Percentiles rank a stretch among this genome's conserved stretches.
phyloP scores from a whole-genome alignment of 2,888 invertebrate genomes.

The Octonoba sinensis region DNA sequence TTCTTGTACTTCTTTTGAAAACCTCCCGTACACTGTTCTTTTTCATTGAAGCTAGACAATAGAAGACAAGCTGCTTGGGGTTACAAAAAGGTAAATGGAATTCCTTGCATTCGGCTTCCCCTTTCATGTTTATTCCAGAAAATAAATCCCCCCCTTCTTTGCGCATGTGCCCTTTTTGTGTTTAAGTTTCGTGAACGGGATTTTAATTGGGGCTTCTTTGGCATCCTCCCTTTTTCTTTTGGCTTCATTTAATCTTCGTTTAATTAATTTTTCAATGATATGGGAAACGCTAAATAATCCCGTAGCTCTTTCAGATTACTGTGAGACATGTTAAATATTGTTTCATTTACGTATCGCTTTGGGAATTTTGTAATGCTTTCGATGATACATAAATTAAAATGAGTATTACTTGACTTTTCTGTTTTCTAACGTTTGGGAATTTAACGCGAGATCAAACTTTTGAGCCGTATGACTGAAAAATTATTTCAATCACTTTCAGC shows the following conservation, averaged over 20 bases:
- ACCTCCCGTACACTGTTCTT: slow-evolving; percentile 15
- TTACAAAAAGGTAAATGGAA: slow-evolving; percentile 27
- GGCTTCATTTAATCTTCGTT: slow-evolving; percentile 5
- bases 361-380: no score
- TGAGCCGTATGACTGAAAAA: no score
- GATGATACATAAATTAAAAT: no score
- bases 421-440: no score
- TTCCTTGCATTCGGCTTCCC: slow-evolving; percentile 17
- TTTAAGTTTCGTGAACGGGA: slow-evolving; percentile 19
- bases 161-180: slow-evolving; percentile 5
- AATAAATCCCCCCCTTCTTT: neutral
- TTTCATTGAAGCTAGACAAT: slow-evolving; percentile 17
- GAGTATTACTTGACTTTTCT: no score
- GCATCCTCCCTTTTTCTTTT: neutral
- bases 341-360: no score
- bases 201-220: slow-evolving; percentile 24
- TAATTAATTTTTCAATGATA: no score
- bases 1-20: slow-evolving; percentile 13
- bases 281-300: no score
- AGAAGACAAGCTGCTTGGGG: slow-evolving; percentile 24
- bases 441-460: no score
- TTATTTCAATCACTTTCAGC: no score
- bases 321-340: no score
- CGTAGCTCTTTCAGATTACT: no score
- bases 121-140: neutral